These are phyloP conservation scores for Microctonus aethiopoides DNA, from an alignment of 2,888 invertebrate species.

Conservation along the genomic window DNA sequence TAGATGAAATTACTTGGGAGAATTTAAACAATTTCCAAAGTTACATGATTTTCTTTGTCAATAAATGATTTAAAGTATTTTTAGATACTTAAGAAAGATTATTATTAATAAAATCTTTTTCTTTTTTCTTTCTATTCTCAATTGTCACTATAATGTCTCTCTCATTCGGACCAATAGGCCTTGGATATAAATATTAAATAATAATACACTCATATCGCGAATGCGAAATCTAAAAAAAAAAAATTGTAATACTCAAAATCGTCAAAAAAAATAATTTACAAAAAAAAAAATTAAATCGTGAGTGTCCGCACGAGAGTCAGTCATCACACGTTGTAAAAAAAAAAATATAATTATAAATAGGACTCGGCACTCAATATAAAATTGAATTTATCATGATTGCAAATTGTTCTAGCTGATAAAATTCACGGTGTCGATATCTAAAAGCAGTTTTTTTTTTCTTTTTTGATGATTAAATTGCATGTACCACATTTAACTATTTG, in stretches of 20 bases:
- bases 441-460: slow-evolving; percentile 33
- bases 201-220: slow-evolving; percentile 10
- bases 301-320: slow-evolving; percentile 1
- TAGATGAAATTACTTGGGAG: neutral
- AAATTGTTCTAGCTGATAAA: slow-evolving; percentile 14
- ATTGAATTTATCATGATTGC: neutral
- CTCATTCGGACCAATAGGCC: slow-evolving; percentile 45
- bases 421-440: slow-evolving; percentile 22
- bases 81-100: slow-evolving; percentile 17
- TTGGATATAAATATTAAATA: slow-evolving; percentile 37
- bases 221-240: slow-evolving; percentile 28
- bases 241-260: neutral
- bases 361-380: neutral
- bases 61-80: slow-evolving; percentile 26
- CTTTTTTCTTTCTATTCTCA: slow-evolving; percentile 16
- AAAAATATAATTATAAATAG: neutral
- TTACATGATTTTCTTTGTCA: slow-evolving; percentile 14
- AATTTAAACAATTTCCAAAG: neutral
- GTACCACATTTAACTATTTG: slow-evolving; percentile 12
- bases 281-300: neutral
- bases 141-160: slow-evolving; percentile 14
- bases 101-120: neutral
- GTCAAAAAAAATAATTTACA: neutral
- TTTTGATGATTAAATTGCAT: slow-evolving; percentile 27
- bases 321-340: neutral